A percentile compares a stretch with the other conserved stretches of the same genome.
Evolutionary conservation across 1,140 invertebrate genomes (phyloP).

Genomic region (Melanaphis sacchari): DNA sequence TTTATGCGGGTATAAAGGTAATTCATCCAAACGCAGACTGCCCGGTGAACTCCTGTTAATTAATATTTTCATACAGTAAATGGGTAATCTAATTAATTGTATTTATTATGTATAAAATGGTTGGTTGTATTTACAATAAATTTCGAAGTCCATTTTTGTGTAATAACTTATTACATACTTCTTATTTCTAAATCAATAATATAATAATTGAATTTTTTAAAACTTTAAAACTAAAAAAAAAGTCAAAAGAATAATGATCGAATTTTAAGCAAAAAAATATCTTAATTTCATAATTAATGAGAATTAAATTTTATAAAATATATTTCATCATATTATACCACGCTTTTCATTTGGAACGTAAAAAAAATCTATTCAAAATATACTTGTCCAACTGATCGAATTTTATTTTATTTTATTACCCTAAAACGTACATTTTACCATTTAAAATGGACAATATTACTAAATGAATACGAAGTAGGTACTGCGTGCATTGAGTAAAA

Average conservation of each 20-base stretch:
- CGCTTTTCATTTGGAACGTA: neutral
- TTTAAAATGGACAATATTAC: conserved; percentile 16
- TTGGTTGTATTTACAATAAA: neutral
- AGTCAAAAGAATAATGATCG: neutral
- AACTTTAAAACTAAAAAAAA: neutral
- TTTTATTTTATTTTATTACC: neutral
- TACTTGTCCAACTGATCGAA: neutral
- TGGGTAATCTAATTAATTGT: neutral
- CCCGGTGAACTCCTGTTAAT: neutral
- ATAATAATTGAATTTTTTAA: neutral
- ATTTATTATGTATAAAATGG: neutral
- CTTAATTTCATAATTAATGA: neutral
- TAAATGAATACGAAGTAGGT: neutral
- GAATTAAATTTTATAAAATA: neutral
- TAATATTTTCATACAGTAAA: neutral
- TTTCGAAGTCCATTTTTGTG: neutral
- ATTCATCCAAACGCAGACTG: too few relatives aligned
- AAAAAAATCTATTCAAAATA: neutral
- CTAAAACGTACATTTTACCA: neutral
- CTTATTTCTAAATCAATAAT: neutral
- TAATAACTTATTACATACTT: too few relatives aligned
- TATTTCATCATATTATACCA: neutral
- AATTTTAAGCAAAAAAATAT: neutral
- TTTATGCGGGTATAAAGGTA: too few relatives aligned
- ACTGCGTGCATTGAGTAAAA: neutral